Evolutionary conservation across 1,140 invertebrate genomes (phyloP).

Genomic region (Procambarus clarkii): DNA sequence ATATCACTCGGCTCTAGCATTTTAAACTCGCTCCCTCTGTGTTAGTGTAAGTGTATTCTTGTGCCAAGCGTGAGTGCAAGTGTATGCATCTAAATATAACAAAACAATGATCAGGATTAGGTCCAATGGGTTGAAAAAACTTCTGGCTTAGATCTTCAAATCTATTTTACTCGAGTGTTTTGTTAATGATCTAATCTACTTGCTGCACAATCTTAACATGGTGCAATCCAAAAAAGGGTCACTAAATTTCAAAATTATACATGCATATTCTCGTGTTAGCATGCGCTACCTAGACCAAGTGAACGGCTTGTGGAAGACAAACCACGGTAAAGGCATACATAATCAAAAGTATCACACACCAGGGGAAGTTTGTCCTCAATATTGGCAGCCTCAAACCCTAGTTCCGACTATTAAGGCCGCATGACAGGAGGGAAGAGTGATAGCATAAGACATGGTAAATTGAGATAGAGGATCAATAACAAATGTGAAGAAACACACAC

Average conservation of each 20-base stretch:
- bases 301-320: background rate
- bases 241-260: background rate
- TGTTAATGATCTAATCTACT: background rate
- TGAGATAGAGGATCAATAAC: conserved; percentile 3
- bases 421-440: conserved; percentile 23
- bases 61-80: no score
- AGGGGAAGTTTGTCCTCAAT: conserved; percentile 71
- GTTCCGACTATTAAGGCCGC: conserved; percentile 59
- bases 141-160: no score
- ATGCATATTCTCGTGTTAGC: background rate
- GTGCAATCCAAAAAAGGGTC: background rate
- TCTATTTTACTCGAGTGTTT: background rate
- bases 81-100: no score
- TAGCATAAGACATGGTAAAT: conserved; percentile 20
- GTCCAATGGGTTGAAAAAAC: no score
- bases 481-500: conserved; percentile 6
- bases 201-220: background rate
- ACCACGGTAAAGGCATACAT: background rate
- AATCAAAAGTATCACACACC: conserved; percentile 56
- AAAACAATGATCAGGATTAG: no score
- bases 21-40: no score
- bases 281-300: conserved; percentile 4
- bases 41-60: no score
- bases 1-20: no score
- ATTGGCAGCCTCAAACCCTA: conserved; percentile 67